Conservation (phyloP, 2,113 vertebrate genomes). For the Sinocyclocheilus anophthalmus region DNA sequence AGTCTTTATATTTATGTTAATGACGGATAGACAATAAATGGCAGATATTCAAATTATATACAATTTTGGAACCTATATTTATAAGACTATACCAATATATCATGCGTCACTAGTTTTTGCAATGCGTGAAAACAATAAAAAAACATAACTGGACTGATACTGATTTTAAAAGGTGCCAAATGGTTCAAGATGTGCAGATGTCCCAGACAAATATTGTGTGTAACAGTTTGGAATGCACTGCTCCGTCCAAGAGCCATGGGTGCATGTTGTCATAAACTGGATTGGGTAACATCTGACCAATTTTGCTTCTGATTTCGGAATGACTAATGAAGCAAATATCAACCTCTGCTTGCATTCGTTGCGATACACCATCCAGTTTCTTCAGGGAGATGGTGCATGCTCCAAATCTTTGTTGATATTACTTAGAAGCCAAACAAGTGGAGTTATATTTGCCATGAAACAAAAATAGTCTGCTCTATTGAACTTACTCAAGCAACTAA, state of each 20-base stretch:
- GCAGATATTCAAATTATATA: too few species aligned
- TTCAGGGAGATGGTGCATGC: background rate
- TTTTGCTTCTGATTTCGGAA: slow-evolving; percentile 23
- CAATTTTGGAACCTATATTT: too few species aligned
- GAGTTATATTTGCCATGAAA: slow-evolving; percentile 2
- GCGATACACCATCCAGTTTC: background rate
- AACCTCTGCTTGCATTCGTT: background rate
- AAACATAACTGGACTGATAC: background rate
- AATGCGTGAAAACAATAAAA: background rate
- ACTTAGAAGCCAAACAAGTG: slow-evolving; percentile 20
- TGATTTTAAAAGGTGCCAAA: background rate
- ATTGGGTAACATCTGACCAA: slow-evolving; percentile 17
- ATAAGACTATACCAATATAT: background rate
- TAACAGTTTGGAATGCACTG: slow-evolving; percentile 13
- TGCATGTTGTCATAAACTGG: slow-evolving; percentile 13
- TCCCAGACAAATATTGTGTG: slow-evolving; percentile 50
- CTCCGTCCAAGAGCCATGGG: slow-evolving; percentile 7
- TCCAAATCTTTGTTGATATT: slow-evolving; percentile 3
- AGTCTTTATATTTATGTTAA: too few species aligned
- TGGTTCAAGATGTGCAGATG: slow-evolving; percentile 36
- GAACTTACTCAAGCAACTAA: slow-evolving; percentile 63
- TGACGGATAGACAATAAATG: too few species aligned
- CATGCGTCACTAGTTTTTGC: background rate
- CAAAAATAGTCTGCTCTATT: slow-evolving; percentile 61
- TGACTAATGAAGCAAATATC: slow-evolving; percentile 7